Evolutionary conservation across 2,888 invertebrate species (phyloP), one percentile per base, ranked within the genome.

Genomic region (Caenorhabditis uteleia): DNA sequence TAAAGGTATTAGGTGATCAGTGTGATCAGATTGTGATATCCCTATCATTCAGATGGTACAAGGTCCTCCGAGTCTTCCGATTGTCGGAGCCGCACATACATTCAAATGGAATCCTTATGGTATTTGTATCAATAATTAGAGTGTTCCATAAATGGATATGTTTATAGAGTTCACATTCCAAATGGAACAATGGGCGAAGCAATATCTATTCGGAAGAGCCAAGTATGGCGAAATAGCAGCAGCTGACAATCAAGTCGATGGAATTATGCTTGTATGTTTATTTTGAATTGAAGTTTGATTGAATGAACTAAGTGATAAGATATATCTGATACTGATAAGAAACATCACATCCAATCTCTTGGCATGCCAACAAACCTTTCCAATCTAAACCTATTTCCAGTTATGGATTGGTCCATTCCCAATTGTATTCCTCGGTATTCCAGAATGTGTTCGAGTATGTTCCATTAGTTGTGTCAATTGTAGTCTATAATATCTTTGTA

Each of bases 321-420:
- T n/a, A n/a, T n/a, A n/a, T n/a, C n/a, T n/a, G n/a, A n/a, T n/a
- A n/a, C n/a, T n/a, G n/a, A n/a, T n/a, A n/a, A n/a, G n/a, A n/a
- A n/a, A n/a, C n/a, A n/a, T n/a, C n/a, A n/a, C n/a, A n/a, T n/a
- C n/a, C n/a, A n/a, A n/a, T n/a, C n/a, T n/a, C n/a, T n/a, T n/a
- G n/a, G n/a, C n/a, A n/a, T n/a, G n/a, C n/a, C n/a, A n/a, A 29
- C 12, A 29, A 29, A 12, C 29, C 29, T 34, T 16, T 16, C 23
- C 39, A 39, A n/a, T 23, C n/a, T n/a, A n/a, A n/a, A n/a, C n/a
- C n/a, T n/a, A 20, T 21, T 44, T 45, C 3, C 16, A 45, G 45
- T 27, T 68, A 0, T 74, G 69, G 69, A 61, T 69, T n/a, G 74
- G 74, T 2, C 74, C 74, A 3, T 68, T 74, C 0, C 74, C 74